A percentile compares a stretch with the other conserved stretches of the same genome.
Conservation (phyloP, 2,888 invertebrate genomes). For the Coremacera marginata region DNA sequence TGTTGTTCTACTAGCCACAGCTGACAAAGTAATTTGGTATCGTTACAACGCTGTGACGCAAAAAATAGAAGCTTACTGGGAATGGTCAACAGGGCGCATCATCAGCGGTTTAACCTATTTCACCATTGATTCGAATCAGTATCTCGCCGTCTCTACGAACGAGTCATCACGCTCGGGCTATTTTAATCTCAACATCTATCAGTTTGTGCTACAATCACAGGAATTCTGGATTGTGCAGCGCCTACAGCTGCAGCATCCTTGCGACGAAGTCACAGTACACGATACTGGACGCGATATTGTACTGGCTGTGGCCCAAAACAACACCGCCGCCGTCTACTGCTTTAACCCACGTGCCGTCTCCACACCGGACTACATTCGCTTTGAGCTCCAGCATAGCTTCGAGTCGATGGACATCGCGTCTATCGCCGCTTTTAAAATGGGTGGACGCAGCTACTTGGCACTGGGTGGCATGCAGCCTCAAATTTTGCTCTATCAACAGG, state of each 20-base stretch:
- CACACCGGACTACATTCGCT: conserved; percentile 50
- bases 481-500: conserved; percentile 64
- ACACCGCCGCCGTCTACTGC: conserved; percentile 58
- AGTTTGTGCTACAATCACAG: conserved; percentile 54
- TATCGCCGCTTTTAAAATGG: conserved; percentile 66
- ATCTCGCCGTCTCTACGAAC: conserved; percentile 55
- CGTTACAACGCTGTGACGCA: conserved; percentile 46
- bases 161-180: conserved; percentile 42
- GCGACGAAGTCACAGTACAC: conserved; percentile 56
- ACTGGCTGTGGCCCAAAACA: conserved; percentile 61
- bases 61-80: conserved; percentile 54
- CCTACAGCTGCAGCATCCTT: conserved; percentile 54
- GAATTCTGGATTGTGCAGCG: conserved; percentile 66
- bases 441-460: conserved; percentile 66
- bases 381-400: conserved; percentile 52
- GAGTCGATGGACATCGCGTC: conserved; percentile 57
- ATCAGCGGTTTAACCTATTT: conserved; percentile 57
- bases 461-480: conserved; percentile 62
- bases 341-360: conserved; percentile 56
- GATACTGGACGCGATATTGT: conserved; percentile 64
- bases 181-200: conserved; percentile 60
- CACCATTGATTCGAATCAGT: conserved; percentile 52
- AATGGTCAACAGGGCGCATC: conserved; percentile 57
- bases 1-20: conserved; percentile 54
- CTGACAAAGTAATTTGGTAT: conserved; percentile 60